phyloP scores from a whole-genome alignment of 2,113 vertebrate species.

The Micronisus gabar region DNA sequence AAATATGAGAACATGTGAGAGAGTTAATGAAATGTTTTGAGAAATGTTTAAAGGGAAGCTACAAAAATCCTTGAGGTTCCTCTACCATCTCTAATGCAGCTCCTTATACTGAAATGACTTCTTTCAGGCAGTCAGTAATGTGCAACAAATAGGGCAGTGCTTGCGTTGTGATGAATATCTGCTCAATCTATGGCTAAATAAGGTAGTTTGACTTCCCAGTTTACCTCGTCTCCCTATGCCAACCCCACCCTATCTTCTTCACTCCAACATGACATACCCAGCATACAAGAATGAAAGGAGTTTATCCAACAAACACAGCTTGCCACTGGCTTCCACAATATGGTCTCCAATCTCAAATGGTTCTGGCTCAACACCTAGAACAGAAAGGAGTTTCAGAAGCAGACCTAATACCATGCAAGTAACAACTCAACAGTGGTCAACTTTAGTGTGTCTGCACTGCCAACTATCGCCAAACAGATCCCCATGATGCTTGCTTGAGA shows the following conservation, averaged over 20 bases:
- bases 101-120: not conserved
- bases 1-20: not conserved
- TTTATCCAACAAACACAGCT: conserved; percentile 86
- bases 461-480: not conserved
- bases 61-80: not conserved
- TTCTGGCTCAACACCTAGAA: conserved; percentile 90
- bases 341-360: conserved; percentile 93
- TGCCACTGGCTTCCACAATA: conserved; percentile 91
- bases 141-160: not conserved
- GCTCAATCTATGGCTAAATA: not conserved
- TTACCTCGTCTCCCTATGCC: not conserved
- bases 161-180: not conserved
- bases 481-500: not conserved
- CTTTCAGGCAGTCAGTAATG: not conserved
- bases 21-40: not conserved
- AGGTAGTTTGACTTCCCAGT: not conserved
- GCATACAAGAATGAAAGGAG: conserved; percentile 80
- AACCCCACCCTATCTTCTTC: not conserved
- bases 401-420: not conserved
- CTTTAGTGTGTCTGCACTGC: not conserved
- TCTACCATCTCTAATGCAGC: not conserved
- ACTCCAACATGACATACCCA: conserved; percentile 67
- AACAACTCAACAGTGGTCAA: not conserved
- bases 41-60: not conserved
- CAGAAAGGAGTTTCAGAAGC: not conserved